Percentiles rank a stretch among this genome's conserved stretches.
Evolutionary conservation across 2,113 vertebrate species (phyloP).

Genomic region (Phalacrocorax aristotelis): DNA sequence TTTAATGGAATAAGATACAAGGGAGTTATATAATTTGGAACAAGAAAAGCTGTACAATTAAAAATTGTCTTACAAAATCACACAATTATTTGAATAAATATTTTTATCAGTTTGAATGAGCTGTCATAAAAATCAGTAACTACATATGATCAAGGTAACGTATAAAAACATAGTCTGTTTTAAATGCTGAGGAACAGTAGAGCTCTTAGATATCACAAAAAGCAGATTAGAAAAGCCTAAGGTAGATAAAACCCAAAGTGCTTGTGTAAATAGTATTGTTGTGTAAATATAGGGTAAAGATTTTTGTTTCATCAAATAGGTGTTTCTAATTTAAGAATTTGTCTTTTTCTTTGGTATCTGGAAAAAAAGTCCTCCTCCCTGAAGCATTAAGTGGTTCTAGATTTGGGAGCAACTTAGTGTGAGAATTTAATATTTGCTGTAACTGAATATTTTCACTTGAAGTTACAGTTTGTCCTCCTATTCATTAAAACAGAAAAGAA

Average conservation of each 20-base stretch:
- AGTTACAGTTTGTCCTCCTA: background rate
- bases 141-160: background rate
- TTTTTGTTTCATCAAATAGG: background rate
- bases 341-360: background rate
- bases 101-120: background rate
- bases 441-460: background rate
- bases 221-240: background rate
- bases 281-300: background rate
- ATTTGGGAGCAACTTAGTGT: background rate
- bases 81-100: background rate
- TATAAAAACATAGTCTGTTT: background rate
- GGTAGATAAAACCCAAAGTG: background rate
- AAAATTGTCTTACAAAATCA: no score
- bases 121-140: background rate
- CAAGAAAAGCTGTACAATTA: background rate
- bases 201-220: background rate
- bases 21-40: background rate
- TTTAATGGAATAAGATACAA: background rate
- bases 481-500: background rate
- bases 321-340: background rate
- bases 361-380: background rate
- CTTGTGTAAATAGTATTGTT: background rate
- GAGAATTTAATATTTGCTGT: background rate
- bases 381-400: background rate
- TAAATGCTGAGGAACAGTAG: background rate